Base-by-base conservation (phyloP, 2,113 vertebrate genomes). In the Mastomys natalensis region DNA sequence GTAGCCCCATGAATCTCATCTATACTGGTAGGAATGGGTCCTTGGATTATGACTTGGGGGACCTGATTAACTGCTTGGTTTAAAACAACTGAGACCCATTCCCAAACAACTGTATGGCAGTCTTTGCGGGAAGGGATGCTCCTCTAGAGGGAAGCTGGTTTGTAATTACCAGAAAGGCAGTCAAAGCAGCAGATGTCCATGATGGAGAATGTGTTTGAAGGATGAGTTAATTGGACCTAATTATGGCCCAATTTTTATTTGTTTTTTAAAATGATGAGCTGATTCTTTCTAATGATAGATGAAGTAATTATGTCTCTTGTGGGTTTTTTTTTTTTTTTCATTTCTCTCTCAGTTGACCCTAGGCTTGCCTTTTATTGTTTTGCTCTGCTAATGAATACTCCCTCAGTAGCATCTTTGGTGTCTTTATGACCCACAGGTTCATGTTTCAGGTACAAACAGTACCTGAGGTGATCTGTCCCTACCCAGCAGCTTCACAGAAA, bases 181-280 rank as follows among this genome's bases (percentile, higher is more conserved):
- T 85, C 97, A 70, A 96, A 95, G 95, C 97, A 95, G 72, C 97
- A 97, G 97, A 96, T 97, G 97, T 96, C 96, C 95, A 89, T 66
- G 68, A 77, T n/a, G 68, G 72, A 97, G 72, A 92, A 76, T 55
- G 76, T 95, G 58, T 96, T 88, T 95, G 97, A 96, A 95, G 91
- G 91, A 90, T 95, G 86, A 94, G 68, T 96, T 94, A 97, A 97
- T 96, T 98, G 96, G 93, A 66, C 95, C 88, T 97, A 97, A 96
- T 97, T 96, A 96, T 73, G 95, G 64, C 89, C 96, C 94, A 94
- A 94, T 95, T 97, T 96, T 97, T 95, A 87, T 96, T 97, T 96
- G 45, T 87, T 87, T 87, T 87, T 68, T 89, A 43, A 31, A 96
- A 96, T 96, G 90, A 97, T 68, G 76, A 92, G 76, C 88, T 72